Conservation (phyloP, 1,140 invertebrate genomes). For the Formica selysi region DNA sequence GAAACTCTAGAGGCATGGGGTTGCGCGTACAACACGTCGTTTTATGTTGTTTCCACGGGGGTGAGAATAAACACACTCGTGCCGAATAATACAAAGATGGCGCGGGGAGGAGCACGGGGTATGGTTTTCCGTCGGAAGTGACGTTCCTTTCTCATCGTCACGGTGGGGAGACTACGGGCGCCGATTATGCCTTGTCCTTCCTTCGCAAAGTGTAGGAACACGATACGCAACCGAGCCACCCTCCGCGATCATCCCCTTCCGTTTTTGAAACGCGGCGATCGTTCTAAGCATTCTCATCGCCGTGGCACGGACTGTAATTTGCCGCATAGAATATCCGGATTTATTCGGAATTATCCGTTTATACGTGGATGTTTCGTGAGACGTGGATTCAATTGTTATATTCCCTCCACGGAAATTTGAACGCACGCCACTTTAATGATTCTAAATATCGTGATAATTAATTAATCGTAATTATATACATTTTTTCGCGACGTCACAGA, state of each 20-base stretch:
- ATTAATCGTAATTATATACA: background rate
- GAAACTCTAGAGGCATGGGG: slow-evolving; percentile 48
- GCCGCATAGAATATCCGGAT: slow-evolving; percentile 10
- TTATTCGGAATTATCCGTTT: background rate
- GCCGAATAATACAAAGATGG: slow-evolving; percentile 68
- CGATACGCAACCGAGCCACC: slow-evolving; percentile 48
- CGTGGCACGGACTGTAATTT: slow-evolving; percentile 13
- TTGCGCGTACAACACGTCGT: slow-evolving; percentile 65
- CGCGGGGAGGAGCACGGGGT: slow-evolving; percentile 36
- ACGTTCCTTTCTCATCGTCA: slow-evolving; percentile 68
- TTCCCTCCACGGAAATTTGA: background rate
- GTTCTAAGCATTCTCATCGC: slow-evolving; percentile 43
- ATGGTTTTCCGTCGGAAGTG: slow-evolving; percentile 76
- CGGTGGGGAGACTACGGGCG: slow-evolving; percentile 66
- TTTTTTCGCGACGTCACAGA: background rate
- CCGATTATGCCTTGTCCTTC: slow-evolving; percentile 59
- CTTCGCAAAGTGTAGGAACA: slow-evolving; percentile 25
- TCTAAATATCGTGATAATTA: background rate
- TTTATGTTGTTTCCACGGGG: slow-evolving; percentile 67
- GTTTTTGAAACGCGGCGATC: slow-evolving; percentile 1
- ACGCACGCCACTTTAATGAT: background rate
- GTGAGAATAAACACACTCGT: slow-evolving; percentile 75
- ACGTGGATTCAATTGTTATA: background rate
- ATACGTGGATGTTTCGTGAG: background rate
- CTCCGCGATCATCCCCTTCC: slow-evolving; percentile 56